These are phyloP conservation scores for Chloroclysta siterata DNA, from an alignment of 2,888 invertebrate genomes.

Conservation along the genomic window DNA sequence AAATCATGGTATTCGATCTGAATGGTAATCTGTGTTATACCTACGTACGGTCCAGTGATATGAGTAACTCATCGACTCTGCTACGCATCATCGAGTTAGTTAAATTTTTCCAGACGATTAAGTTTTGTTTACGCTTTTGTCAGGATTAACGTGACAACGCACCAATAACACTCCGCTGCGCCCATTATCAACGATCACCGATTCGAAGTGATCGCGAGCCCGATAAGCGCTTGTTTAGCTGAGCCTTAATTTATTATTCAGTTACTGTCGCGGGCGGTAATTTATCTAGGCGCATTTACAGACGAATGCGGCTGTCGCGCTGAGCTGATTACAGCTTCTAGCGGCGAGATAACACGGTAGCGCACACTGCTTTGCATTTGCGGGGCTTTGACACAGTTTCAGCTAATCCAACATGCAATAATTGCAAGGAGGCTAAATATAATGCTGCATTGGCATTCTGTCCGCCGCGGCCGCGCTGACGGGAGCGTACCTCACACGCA, in stretches of 20 bases:
- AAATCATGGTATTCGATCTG: not conserved
- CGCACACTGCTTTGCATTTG: slow-evolving; percentile 43
- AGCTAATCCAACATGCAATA: slow-evolving; percentile 65
- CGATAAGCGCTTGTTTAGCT: slow-evolving; percentile 50
- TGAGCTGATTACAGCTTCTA: slow-evolving; percentile 51
- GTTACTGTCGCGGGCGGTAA: slow-evolving; percentile 49
- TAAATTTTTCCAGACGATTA: slow-evolving; percentile 30
- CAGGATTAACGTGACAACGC: slow-evolving; percentile 43
- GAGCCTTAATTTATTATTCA: slow-evolving; percentile 55
- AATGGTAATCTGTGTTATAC: not conserved
- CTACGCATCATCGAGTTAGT: slow-evolving; percentile 15
- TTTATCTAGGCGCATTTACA: slow-evolving; percentile 53
- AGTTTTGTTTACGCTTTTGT: slow-evolving; percentile 29
- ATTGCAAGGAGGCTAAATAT: slow-evolving; percentile 73
- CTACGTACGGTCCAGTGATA: not conserved
- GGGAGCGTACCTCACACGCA: slow-evolving; percentile 66
- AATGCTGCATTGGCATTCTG: slow-evolving; percentile 74
- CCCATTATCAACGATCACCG: slow-evolving; percentile 50
- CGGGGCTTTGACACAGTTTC: slow-evolving; percentile 67
- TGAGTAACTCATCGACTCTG: slow-evolving; percentile 5
- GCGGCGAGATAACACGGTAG: slow-evolving; percentile 47
- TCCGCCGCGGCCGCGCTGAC: slow-evolving; percentile 57
- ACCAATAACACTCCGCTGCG: slow-evolving; percentile 45
- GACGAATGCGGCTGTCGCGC: slow-evolving; percentile 53
- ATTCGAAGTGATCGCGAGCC: slow-evolving; percentile 49